Base-by-base conservation (phyloP, 2,888 invertebrate genomes). In the Rhagium mordax region DNA sequence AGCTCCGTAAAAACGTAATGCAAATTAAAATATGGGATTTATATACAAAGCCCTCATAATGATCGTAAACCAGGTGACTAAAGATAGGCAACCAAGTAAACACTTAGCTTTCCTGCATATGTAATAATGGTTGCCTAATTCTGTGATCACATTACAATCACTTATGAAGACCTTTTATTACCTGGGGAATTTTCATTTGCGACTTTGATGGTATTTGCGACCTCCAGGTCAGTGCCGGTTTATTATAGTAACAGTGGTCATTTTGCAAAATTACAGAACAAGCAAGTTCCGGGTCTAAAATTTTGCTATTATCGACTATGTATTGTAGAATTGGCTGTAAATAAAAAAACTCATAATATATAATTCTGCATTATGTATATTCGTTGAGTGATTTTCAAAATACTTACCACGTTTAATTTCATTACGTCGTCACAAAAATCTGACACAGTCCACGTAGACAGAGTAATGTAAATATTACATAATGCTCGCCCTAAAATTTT, bases 221-320 rank as follows among this genome's bases (percentile, higher is more conserved):
- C 49, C 48, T 59, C 81, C 82, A 82, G 6, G 69, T 75, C 24
- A 82, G 57, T 24, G 80, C 77, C 24, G 78, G 76, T 57, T 76
- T 73, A 16, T 61, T 61, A 53, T 70, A 75, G 48, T 79, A 80
- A 55, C 82, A 82, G 16, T 77, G 71, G 18, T 78, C 68, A 47
- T 78, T 81, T 76, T 81, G 81, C 15, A 82, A 68, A n/a, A 82
- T 65, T 10, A 82, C 72, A 0, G 78, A 75, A 66, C 81, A 82
- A 7, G 78, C 81, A 15, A 77, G 68, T 70, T 81, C 79, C 49
- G 81, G 79, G 47, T 69, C 78, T n/a, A 81, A 61, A 49, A 82
- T 81, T 60, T 75, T 61, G 64, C 82, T 82, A 27, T 81, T 68
- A 6, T 75, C 41, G 2, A 81, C 24, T 20, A 82, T 75, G 24